Conservation (phyloP, 2,888 invertebrate genomes). For the Clostera curtula region DNA sequence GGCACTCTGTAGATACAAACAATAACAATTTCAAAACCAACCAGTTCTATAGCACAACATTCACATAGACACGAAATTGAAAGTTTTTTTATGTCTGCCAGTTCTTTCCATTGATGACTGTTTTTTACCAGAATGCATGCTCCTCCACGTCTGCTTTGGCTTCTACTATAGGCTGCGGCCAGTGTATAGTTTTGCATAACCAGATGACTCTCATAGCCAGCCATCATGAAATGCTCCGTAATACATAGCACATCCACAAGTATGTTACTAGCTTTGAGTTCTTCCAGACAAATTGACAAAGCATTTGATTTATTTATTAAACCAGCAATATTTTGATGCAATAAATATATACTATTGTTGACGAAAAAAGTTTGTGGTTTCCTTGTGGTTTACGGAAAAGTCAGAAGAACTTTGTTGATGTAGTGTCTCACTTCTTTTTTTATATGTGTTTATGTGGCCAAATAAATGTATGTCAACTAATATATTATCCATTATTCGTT, state of each 20-base stretch:
- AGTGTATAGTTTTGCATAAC: slow-evolving; percentile 2
- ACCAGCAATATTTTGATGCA: slow-evolving; percentile 4
- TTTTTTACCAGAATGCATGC: slow-evolving; percentile 5
- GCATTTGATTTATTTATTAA: slow-evolving; percentile 1
- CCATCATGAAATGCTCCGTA: slow-evolving; percentile 4
- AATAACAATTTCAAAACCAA: not conserved
- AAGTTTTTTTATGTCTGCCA: not conserved
- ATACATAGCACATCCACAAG: slow-evolving; percentile 1
- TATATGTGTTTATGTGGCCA: not conserved
- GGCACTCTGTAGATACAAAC: slow-evolving; percentile 3
- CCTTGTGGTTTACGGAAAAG: not conserved
- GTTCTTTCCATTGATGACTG: slow-evolving; percentile 1
- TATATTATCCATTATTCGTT: slow-evolving; percentile 1
- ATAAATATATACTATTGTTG: slow-evolving; percentile 3
- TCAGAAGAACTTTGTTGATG: not conserved
- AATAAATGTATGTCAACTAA: slow-evolving; percentile 3
- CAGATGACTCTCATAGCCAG: not conserved
- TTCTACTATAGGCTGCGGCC: slow-evolving; percentile 2
- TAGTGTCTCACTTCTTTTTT: no score
- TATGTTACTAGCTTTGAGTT: not conserved
- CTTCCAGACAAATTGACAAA: slow-evolving; percentile 2
- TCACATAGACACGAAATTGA: slow-evolving; percentile 1
- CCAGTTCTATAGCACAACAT: slow-evolving; percentile 4
- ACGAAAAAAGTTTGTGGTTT: slow-evolving; percentile 5
- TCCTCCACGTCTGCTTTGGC: slow-evolving; percentile 4